Conservation (phyloP, 2,113 vertebrate genomes). For the Sinocyclocheilus anshuiensis region DNA sequence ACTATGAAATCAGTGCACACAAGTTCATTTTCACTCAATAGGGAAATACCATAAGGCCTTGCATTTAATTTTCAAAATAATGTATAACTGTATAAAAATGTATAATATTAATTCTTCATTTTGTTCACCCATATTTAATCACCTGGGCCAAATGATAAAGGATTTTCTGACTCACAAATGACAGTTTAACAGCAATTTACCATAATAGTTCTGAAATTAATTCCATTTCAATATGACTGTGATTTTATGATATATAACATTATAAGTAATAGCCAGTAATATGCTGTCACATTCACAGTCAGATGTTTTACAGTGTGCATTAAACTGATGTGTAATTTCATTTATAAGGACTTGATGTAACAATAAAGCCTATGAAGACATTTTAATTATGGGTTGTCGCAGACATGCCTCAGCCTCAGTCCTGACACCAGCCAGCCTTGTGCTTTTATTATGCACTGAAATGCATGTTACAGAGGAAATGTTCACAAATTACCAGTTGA, state of each 20-base stretch:
- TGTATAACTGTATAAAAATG: no score
- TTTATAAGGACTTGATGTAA: conserved; percentile 10
- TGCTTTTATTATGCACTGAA: background rate
- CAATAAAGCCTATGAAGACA: conserved; percentile 12
- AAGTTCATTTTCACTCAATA: background rate
- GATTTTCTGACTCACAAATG: background rate
- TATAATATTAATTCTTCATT: no score
- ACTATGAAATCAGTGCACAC: background rate
- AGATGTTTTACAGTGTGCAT: background rate
- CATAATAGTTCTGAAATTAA: background rate
- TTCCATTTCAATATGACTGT: background rate
- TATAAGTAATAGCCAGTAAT: background rate
- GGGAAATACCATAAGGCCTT: no score
- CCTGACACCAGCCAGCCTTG: background rate
- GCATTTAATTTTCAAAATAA: no score
- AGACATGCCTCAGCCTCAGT: background rate
- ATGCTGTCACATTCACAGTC: background rate
- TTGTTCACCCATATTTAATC: no score
- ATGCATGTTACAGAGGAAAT: background rate
- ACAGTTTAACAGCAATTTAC: background rate
- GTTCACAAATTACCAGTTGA: background rate
- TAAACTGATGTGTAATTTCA: background rate
- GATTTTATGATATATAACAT: background rate
- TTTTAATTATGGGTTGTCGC: conserved; percentile 5
- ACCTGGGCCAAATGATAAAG: background rate